Evolutionary conservation across 2,113 vertebrate species (phyloP), one percentile per base, ranked within the genome.

Genomic region (Mionectes macconnelli): DNA sequence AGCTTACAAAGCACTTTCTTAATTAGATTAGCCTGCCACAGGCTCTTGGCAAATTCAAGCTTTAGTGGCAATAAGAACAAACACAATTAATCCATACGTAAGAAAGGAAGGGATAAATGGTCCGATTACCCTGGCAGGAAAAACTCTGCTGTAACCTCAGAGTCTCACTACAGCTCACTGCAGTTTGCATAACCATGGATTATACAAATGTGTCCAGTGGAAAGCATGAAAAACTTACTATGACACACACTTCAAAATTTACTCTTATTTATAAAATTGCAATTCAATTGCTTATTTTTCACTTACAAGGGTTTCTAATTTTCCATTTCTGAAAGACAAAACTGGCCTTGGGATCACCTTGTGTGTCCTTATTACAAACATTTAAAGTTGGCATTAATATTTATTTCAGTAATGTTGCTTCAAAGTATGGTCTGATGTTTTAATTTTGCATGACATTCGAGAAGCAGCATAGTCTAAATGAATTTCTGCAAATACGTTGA

Each of bases 361-460:
- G 27, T 83, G 73, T 76, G 78, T 81, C 93, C 57, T 94, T 94
- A 92, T 72, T 96, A 83, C 63, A 95, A 94, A 95, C 42, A 94
- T 84, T 95, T 83, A 91, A 96, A 88, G 55, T 55, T 97, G 73
- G 24, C 79, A 89, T 86, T 95, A 92, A 96, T 96, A 77, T 94
- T 96, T 87, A 67, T 97, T 97, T 97, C 86, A 79, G 59, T 87
- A 93, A 37, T 79, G 49, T 79, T 88, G 59, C 96, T 97, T 97
- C 84, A 97, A 95, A 96, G 94, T 49, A 24, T 92, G 39, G 82
- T 93, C 75, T 96, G 96, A 96, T 97, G 83, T 95, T 97, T 97
- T 97, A 97, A 97, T 97, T 97, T 97, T 97, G 91, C 82, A 67
- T 97, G 96, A 95, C 95, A 97, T 93, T 96, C 96, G 89, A 97